Base-by-base conservation (phyloP, 2,888 invertebrate genomes). In the Pachydiplax longipennis region DNA sequence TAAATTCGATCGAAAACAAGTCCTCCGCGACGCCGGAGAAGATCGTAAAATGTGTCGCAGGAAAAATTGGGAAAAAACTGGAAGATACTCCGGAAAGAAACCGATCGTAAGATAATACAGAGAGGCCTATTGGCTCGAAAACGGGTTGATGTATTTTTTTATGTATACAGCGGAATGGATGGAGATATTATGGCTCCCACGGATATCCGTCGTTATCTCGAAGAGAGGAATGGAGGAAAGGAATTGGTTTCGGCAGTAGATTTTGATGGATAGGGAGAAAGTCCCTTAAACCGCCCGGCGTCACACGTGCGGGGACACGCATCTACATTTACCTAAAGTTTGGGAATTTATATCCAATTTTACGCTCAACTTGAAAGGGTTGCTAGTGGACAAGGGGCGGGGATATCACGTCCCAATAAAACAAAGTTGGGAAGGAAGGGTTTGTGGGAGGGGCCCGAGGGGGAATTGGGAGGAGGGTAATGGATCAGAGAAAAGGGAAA, bases 331-430 rank as follows among this genome's bases (percentile, higher is more conserved):
- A 73, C 73, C n/a, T 31, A 40, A 83, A 83, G 58, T 83, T 53
- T 83, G 53, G 18, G 83, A 83, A 83, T 83, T 58, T 83, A 83
- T 83, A 83, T 83, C 83, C 83, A 83, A 83, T 83, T 83, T 83
- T 83, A 25, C 53, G 83, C 83, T 83, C 83, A 53, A 83, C 83
- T 83, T 53, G 83, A 83, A 53, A 31, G 83, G 83, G 53, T 58
- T 53, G 83, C 40, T 53, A 44, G 44, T 40, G 81, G 81, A 53
- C n/a, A 48, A n/a, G 81, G 44, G 40, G 18, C 31, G 25, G 22
- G 83, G 58, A 31, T 44, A 82, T 82, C 82, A 44, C n/a, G n/a
- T 10, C 13, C 73, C 73, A 31, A 40, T 35, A 40, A 22, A 80
- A 35, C 22, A 40, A 37, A 22, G 81, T 35, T 35, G 81, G 81